Evolutionary conservation across 2,797 vertebrate species (phyloP).

Genomic region (Darevskia nairensis): DNA sequence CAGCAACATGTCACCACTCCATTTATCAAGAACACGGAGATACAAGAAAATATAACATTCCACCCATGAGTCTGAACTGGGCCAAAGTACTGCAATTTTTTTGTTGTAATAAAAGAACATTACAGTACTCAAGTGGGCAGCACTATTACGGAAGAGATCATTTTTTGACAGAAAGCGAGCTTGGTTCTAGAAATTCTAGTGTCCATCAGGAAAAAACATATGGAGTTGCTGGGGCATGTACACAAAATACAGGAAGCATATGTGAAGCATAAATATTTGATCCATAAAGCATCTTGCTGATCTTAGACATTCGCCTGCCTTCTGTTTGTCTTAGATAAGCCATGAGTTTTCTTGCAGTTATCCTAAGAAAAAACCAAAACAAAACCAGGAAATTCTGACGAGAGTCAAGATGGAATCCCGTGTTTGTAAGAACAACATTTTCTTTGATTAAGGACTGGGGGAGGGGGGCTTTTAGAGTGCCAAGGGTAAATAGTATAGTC

Average conservation of each 20-base stretch:
- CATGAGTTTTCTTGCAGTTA: background rate
- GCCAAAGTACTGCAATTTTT: too few species aligned
- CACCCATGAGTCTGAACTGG: background rate
- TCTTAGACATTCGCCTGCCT: background rate
- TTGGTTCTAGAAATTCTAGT: background rate
- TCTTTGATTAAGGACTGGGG: background rate
- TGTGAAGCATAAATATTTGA: background rate
- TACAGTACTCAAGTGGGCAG: background rate
- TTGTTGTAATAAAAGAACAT: background rate
- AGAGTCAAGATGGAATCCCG: background rate
- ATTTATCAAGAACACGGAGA: background rate
- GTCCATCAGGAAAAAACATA: background rate
- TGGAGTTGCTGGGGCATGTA: background rate
- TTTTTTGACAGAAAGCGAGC: background rate
- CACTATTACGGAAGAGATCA: background rate
- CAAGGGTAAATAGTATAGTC: background rate
- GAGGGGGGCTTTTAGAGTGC: background rate
- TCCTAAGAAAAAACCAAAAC: background rate
- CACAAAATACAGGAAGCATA: background rate
- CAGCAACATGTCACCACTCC: background rate
- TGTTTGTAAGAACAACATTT: background rate
- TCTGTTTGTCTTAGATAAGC: background rate
- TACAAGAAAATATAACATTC: background rate
- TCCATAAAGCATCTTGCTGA: background rate
- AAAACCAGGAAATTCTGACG: background rate